phyloP scores from a whole-genome alignment of 1,140 invertebrate genomes.

The Leptoteleia sp. region DNA sequence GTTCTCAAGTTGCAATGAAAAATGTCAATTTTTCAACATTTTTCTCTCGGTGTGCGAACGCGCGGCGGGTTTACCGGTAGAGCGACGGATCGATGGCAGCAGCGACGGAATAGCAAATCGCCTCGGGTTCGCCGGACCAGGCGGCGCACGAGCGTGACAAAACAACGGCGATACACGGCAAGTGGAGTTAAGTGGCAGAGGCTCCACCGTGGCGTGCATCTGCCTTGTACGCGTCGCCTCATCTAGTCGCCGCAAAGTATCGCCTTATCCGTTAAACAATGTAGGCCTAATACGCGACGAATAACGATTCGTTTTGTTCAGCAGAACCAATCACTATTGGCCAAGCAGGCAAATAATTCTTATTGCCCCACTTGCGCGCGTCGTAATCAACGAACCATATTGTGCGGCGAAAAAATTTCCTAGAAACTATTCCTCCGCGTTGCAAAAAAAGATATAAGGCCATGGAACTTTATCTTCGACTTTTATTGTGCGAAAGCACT shows the following conservation, averaged over 20 bases:
- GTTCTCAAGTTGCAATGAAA: no score
- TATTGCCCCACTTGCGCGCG: no score
- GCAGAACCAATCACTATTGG: background rate
- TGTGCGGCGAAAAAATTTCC: no score
- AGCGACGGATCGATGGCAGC: constrained; percentile 41
- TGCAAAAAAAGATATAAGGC: no score
- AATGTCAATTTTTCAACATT: no score
- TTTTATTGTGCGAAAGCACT: no score
- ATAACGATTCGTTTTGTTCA: constrained; percentile 12
- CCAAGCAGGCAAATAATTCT: background rate
- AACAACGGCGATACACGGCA: constrained; percentile 46
- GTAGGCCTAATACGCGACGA: background rate
- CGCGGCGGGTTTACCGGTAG: no score
- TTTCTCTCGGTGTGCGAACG: no score
- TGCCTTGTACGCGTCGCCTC: constrained; percentile 41
- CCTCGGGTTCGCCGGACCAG: constrained; percentile 23
- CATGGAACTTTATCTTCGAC: no score
- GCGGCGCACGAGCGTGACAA: constrained; percentile 19
- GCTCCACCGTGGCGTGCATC: constrained; percentile 66
- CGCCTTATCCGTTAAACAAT: constrained; percentile 38
- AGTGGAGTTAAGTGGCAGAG: constrained; percentile 75
- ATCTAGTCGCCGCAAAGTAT: constrained; percentile 14
- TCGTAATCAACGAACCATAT: no score
- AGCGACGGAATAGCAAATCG: constrained; percentile 57
- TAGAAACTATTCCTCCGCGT: no score